phyloP scores from a whole-genome alignment of 2,888 invertebrate genomes.

The Uloborus plumipes region DNA sequence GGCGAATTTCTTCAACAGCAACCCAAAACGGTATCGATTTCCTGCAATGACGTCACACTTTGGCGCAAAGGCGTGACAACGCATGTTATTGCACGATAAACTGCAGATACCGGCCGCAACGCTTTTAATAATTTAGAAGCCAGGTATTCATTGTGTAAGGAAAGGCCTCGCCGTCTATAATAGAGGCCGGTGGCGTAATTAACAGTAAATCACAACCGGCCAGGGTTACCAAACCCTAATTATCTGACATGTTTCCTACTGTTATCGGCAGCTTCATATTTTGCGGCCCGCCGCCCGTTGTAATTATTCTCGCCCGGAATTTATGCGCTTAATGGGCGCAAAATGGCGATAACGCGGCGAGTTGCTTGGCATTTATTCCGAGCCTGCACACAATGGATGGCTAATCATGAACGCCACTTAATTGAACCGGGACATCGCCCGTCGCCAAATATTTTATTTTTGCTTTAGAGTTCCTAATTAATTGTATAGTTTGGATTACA shows the following conservation, averaged over 20 bases:
- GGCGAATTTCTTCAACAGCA: conserved; percentile 45
- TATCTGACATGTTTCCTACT: conserved; percentile 50
- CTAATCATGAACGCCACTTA: no score
- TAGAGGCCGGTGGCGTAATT: conserved; percentile 49
- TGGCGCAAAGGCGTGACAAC: conserved; percentile 65
- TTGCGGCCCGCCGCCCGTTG: conserved; percentile 23
- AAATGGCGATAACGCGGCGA: conserved; percentile 22
- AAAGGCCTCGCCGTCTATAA: conserved; percentile 48
- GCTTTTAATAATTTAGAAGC: conserved; percentile 63
- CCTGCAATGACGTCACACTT: conserved; percentile 64
- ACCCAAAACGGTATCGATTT: conserved; percentile 63
- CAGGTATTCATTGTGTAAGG: conserved; percentile 52
- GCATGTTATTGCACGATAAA: conserved; percentile 64
- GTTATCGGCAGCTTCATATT: conserved; percentile 57
- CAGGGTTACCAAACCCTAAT: conserved; percentile 49
- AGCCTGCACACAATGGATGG: conserved; percentile 5
- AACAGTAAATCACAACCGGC: conserved; percentile 56
- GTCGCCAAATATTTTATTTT: no score
- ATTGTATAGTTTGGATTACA: no score
- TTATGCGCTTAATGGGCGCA: conserved; percentile 37
- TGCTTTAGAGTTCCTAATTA: no score
- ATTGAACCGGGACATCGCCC: no score
- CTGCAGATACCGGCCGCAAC: conserved; percentile 63
- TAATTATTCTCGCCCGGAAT: conserved; percentile 52
- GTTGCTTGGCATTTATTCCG: conserved; percentile 20